Base-by-base conservation (phyloP, 2,113 vertebrate genomes). In the Sterna hirundo region DNA sequence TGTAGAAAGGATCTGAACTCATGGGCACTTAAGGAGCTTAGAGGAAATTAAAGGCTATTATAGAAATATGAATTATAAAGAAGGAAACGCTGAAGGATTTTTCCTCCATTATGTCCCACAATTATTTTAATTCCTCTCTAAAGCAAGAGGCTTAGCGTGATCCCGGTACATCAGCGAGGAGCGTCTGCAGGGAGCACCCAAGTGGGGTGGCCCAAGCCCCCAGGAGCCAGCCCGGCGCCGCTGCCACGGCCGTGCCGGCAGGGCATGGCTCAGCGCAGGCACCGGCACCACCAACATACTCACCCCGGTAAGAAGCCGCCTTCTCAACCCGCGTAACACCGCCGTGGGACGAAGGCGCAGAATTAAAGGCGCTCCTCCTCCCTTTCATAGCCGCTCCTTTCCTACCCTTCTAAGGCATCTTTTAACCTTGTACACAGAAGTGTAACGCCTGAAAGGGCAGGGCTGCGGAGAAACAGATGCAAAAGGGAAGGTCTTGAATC, bases 191-290 rank as follows among this genome's bases (percentile, higher is more conserved):
- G 83, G 42, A 74, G 30, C 64, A 25, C 47, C 32, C 3, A 11
- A 18, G n/a, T 0, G 4, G 25, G 32, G 19, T 7, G 26, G 20
- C 21, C 22, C 2, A 0, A 65, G 12, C 47, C 80, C 38, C 16
- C 11, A 6, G 34, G 25, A 18, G 2, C 44, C 57, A 40, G 34
- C 22, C 32, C 3, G 2, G 32, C 0, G 0, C 0, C 4, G 12
- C 25, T 29, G 19, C 58, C 2, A 0, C 13, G 32, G 25, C 29
- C 81, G 21, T 36, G 25, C 36, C 4, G 0, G 14, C 44, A 4
- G 21, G 30, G 34, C 42, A 7, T 3, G 14, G 32, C 1, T 36
- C 52, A 10, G 29, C 1, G 0, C 16, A 3, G 16, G 4, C 44
- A 25, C 21, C 68, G 8, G 69, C 54, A 22, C 25, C 65, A 49